A percentile compares a stretch with the other conserved stretches of the same genome.
These are phyloP conservation scores for Lordiphosa mommai DNA, from an alignment of 1,140 invertebrate species.

Conservation along the genomic window DNA sequence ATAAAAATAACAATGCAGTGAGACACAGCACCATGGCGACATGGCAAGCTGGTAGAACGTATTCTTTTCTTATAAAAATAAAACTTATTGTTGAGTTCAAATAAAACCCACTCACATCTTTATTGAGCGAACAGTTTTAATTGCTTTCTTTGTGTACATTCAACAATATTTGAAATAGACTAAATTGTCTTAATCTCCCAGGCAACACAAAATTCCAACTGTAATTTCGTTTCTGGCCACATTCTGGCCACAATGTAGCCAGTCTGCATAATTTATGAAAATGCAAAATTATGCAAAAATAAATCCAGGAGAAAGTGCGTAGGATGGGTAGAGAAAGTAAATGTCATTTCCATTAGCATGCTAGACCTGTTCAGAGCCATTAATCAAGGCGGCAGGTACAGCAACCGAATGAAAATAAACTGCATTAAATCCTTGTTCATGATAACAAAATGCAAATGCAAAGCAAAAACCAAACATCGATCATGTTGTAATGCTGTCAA, in stretches of 20 bases:
- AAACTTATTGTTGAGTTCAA: too few species aligned
- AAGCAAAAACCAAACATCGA: conserved; percentile 53
- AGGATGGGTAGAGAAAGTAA: conserved; percentile 8
- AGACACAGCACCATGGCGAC: not conserved
- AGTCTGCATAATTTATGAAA: not conserved
- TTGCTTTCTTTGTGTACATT: too few species aligned
- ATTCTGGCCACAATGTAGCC: conserved; percentile 3
- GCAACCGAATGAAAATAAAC: conserved; percentile 7
- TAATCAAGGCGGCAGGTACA: conserved; percentile 24
- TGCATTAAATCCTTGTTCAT: conserved; percentile 41
- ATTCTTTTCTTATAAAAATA: too few species aligned
- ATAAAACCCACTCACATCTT: too few species aligned
- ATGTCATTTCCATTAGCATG: conserved; percentile 11
- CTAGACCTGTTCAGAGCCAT: conserved; percentile 12
- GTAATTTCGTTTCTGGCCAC: too few species aligned
- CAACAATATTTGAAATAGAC: too few species aligned
- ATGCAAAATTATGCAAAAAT: conserved; percentile 15
- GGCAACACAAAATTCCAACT: too few species aligned
- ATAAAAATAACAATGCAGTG: conserved; percentile 40
- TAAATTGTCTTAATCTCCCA: too few species aligned
- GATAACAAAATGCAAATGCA: conserved; percentile 55
- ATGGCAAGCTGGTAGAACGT: not conserved
- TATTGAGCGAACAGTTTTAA: too few species aligned
- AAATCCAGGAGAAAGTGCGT: conserved; percentile 1
- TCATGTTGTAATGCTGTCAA: conserved; percentile 68